Percentiles rank a stretch among this genome's conserved stretches.
phyloP scores from a whole-genome alignment of 1,140 invertebrate genomes.

The Mactra quadrangularis region DNA sequence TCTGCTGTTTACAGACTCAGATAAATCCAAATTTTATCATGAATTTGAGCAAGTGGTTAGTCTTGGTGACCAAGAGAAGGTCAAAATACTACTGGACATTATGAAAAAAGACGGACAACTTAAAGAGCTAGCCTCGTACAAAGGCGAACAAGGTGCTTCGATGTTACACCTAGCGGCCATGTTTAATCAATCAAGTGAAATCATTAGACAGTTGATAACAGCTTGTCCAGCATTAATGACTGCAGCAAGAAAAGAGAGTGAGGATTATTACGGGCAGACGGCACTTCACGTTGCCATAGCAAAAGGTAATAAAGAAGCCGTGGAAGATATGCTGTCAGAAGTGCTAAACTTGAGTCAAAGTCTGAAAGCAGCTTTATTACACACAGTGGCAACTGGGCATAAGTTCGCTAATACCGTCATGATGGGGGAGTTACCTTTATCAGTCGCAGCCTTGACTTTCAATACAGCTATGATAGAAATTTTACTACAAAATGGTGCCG shows the following conservation, averaged over 20 bases:
- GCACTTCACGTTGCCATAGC: slow-evolving; percentile 67
- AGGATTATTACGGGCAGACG: slow-evolving; percentile 67
- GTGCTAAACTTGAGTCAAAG: slow-evolving; percentile 23
- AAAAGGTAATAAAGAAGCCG: slow-evolving; percentile 64
- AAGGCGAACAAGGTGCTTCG: slow-evolving; percentile 49
- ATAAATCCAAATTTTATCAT: slow-evolving; percentile 31
- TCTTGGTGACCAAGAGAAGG: slow-evolving; percentile 34
- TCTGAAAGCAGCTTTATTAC: slow-evolving; percentile 35
- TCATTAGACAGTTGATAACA: slow-evolving; percentile 50
- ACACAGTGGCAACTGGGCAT: slow-evolving; percentile 55
- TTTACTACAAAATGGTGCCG: slow-evolving; percentile 61
- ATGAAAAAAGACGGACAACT: slow-evolving; percentile 35
- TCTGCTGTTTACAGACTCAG: slow-evolving; percentile 26
- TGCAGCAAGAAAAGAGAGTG: slow-evolving; percentile 39
- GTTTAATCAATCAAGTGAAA: slow-evolving; percentile 54
- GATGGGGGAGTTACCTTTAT: slow-evolving; percentile 72
- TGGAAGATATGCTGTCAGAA: slow-evolving; percentile 60
- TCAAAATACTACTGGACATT: slow-evolving; percentile 32
- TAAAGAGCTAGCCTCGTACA: slow-evolving; percentile 23
- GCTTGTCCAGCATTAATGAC: slow-evolving; percentile 57
- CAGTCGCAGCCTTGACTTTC: slow-evolving; percentile 68
- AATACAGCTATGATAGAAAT: slow-evolving; percentile 64
- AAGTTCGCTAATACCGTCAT: slow-evolving; percentile 68
- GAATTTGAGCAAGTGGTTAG: slow-evolving; percentile 39
- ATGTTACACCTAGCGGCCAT: slow-evolving; percentile 61